Percentiles rank a stretch among this genome's conserved stretches.
These are phyloP conservation scores for Pangasius macronema DNA, from an alignment of 2,797 vertebrate species.

Conservation along the genomic window DNA sequence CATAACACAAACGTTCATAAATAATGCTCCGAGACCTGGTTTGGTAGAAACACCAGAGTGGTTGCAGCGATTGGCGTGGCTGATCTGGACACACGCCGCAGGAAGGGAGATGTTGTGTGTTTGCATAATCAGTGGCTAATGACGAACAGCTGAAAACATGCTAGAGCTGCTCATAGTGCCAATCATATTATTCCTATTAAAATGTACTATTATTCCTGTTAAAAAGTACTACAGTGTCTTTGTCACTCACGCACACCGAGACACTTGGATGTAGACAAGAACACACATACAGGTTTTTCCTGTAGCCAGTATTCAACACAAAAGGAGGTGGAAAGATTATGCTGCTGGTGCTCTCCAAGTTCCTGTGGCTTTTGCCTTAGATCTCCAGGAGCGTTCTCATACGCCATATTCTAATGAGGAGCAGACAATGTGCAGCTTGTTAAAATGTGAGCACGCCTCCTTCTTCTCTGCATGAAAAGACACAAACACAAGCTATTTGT, in stretches of 20 bases:
- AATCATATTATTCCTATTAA: constrained; percentile 12
- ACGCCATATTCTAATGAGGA: constrained; percentile 72
- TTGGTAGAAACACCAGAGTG: background rate
- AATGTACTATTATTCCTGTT: constrained; percentile 4
- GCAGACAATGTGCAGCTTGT: constrained; percentile 71
- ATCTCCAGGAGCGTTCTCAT: constrained; percentile 66
- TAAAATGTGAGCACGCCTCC: constrained; percentile 59
- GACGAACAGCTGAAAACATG: constrained; percentile 19
- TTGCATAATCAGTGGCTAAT: constrained; percentile 35
- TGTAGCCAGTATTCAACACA: constrained; percentile 58
- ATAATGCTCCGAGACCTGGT: background rate
- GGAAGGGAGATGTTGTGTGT: constrained; percentile 23
- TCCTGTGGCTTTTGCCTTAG: constrained; percentile 65
- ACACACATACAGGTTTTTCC: constrained; percentile 13
- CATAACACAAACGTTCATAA: background rate
- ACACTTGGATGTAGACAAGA: constrained; percentile 1
- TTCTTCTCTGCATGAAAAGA: constrained; percentile 65
- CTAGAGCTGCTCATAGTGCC: background rate
- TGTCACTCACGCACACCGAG: background rate
- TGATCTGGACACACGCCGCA: constrained; percentile 11
- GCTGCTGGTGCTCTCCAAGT: constrained; percentile 67
- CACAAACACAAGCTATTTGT: constrained; percentile 55
- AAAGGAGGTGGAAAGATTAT: constrained; percentile 65
- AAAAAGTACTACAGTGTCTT: background rate
- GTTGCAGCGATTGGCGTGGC: constrained; percentile 10